Evolutionary conservation across 2,888 invertebrate genomes (phyloP), one percentile per base, ranked within the genome.

Genomic region (Crossocerus cetratus): DNA sequence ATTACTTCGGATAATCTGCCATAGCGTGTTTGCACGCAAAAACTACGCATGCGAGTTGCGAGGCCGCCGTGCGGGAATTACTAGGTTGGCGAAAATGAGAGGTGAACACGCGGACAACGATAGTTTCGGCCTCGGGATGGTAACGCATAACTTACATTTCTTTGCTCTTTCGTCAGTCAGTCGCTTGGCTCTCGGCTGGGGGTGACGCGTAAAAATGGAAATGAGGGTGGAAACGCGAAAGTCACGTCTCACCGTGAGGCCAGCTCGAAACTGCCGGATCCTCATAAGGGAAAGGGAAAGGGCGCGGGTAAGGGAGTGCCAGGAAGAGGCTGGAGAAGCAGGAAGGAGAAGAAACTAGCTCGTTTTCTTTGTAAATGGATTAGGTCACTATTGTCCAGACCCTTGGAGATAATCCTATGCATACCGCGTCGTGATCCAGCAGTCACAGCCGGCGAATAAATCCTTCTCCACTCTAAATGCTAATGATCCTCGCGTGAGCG

Each of bases 381-480:
- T 76, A 76, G 81, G 76, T 80, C 73, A 74, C 69, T 76, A 81
- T 81, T 81, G 78, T 81, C 81, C 81, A 80, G 74, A 78, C 76
- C 66, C 78, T 78, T 79, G 70, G 77, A 77, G 80, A 83, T 86
- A 86, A 86, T 85, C 72, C 79, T 78, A 84, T 85, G 83, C 84
- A 86, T 86, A 82, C 80, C 82, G 79, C 76, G 82, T 82, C 80
- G 80, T 77, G 82, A 86, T 86, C 80, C 80, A 74, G 72, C 76
- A 82, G 80, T 86, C 84, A 66, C 78, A 83, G 76, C 68, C 71
- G 55, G 76, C 75, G 82, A 83, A 86, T 86, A 86, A 86, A 86
- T 86, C 83, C 84, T 82, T 78, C 77, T 75, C 80, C 84, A 85
- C 84, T 86, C 85, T 86, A 86, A 86, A 86, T 86, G 86, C 85